phyloP scores from a whole-genome alignment of 2,113 vertebrate species.

The Lycaon pictus region DNA sequence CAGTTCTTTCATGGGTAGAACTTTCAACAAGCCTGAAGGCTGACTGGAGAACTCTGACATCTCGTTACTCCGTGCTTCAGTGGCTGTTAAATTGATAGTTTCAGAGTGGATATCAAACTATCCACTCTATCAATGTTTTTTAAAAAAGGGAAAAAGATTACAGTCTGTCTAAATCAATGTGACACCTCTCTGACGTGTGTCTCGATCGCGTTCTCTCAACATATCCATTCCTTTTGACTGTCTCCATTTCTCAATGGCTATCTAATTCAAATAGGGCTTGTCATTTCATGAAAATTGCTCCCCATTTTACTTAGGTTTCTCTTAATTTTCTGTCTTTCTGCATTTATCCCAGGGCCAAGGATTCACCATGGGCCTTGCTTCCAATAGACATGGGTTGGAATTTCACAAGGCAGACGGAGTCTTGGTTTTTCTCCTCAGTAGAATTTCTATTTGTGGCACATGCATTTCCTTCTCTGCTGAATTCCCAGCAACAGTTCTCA shows the following conservation, averaged over 20 bases:
- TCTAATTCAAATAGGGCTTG: constrained; percentile 56
- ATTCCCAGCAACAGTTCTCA: constrained; percentile 57
- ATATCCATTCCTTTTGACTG: constrained; percentile 49
- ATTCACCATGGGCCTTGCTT: neutral
- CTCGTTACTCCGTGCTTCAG: constrained; percentile 78
- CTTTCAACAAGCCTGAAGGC: constrained; percentile 71
- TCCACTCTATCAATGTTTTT: constrained; percentile 79
- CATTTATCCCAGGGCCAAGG: constrained; percentile 24
- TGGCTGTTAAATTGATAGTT: constrained; percentile 84
- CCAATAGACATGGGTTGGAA: neutral
- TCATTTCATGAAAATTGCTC: constrained; percentile 60
- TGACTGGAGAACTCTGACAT: constrained; percentile 76
- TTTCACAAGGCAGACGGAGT: constrained; percentile 60
- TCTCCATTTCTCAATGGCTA: constrained; percentile 59
- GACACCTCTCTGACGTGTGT: constrained; percentile 76
- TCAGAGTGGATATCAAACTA: constrained; percentile 82
- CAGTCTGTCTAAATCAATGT: constrained; percentile 80
- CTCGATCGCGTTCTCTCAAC: constrained; percentile 60
- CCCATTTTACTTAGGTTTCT: constrained; percentile 61
- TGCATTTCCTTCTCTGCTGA: constrained; percentile 12
- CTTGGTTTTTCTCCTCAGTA: constrained; percentile 48
- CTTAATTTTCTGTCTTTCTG: constrained; percentile 64
- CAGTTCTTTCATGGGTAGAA: constrained; percentile 73
- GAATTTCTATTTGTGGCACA: constrained; percentile 72
- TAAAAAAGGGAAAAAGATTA: constrained; percentile 76